These are phyloP conservation scores for Caloenas nicobarica DNA, from an alignment of 2,113 vertebrate species.

Conservation along the genomic window DNA sequence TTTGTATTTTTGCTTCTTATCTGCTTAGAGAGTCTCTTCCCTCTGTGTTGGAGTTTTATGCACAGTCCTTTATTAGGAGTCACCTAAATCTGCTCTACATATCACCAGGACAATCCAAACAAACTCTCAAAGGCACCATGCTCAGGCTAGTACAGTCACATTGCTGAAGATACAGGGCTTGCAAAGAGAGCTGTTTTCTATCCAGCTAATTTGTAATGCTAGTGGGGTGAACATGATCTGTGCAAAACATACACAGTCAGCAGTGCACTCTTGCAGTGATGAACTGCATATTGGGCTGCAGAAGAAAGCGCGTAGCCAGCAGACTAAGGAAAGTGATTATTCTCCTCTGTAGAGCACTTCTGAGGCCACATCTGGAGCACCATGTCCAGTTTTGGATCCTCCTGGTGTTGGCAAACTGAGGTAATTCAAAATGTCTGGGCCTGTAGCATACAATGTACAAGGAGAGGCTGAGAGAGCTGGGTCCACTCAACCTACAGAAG, in stretches of 20 bases:
- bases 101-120: neutral
- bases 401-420: no score
- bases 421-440: no score
- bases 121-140: neutral
- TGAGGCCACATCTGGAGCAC: neutral
- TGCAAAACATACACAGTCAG: neutral
- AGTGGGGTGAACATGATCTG: neutral
- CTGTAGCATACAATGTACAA: neutral
- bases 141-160: neutral
- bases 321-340: neutral
- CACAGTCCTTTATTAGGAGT: neutral
- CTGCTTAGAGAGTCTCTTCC: neutral
- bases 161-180: neutral
- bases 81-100: neutral
- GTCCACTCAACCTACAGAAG: neutral
- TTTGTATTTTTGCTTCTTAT: neutral
- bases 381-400: neutral
- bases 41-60: neutral
- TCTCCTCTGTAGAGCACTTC: neutral
- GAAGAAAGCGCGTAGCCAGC: neutral
- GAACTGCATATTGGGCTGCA: neutral
- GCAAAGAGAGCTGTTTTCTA: neutral
- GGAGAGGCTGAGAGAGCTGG: neutral
- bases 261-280: neutral
- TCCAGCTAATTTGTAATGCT: neutral